These are phyloP conservation scores for Hephaestus fuliginosus DNA, from an alignment of 2,797 vertebrate genomes.

Conservation along the genomic window DNA sequence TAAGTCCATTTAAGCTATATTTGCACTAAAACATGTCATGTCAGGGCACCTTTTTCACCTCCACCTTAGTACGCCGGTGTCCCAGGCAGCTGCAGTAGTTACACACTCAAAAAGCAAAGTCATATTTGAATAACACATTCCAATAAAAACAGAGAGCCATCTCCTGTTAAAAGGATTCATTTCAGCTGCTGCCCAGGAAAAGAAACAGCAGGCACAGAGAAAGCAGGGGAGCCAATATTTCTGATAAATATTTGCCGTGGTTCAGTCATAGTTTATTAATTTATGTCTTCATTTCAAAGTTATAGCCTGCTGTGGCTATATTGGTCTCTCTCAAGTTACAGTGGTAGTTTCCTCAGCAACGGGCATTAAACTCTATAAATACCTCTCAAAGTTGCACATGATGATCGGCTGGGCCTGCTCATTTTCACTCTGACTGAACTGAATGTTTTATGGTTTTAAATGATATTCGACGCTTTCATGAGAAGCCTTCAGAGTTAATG, in stretches of 20 bases:
- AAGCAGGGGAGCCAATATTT: constrained; percentile 36
- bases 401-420: background rate
- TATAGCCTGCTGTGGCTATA: constrained; percentile 30
- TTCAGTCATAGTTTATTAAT: constrained; percentile 63
- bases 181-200: constrained; percentile 26
- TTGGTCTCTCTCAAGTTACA: constrained; percentile 30
- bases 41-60: constrained; percentile 5
- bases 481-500: constrained; percentile 22
- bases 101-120: constrained; percentile 28
- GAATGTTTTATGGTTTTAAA: background rate
- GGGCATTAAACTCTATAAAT: constrained; percentile 46
- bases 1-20: constrained; percentile 1
- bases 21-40: constrained; percentile 4
- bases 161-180: constrained; percentile 40
- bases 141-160: constrained; percentile 49
- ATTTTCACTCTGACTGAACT: constrained; percentile 3
- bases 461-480: constrained; percentile 6
- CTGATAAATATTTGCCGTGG: constrained; percentile 57
- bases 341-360: constrained; percentile 58
- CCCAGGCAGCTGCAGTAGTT: background rate
- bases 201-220: constrained; percentile 7
- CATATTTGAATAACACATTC: constrained; percentile 49
- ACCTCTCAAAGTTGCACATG: constrained; percentile 9
- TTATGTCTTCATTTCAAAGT: constrained; percentile 55
- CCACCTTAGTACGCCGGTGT: background rate